Base-by-base conservation (phyloP, 2,113 vertebrate genomes). In the Centrocercus urophasianus region DNA sequence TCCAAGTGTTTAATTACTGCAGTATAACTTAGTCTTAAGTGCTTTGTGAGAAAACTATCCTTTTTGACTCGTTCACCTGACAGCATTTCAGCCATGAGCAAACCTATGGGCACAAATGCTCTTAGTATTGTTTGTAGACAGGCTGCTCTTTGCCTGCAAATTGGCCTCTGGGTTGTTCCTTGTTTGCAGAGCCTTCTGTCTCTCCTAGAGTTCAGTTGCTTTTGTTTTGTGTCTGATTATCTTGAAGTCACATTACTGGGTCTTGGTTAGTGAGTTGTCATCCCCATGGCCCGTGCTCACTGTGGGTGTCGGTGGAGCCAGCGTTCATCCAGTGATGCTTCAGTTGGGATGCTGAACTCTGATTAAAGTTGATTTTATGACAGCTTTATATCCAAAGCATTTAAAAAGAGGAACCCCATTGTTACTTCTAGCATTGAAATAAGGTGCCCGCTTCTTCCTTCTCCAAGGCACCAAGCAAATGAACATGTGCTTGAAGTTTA, bases 251-350 rank as follows among this genome's bases (percentile, higher is more conserved):
- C 14, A n/a, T 36, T 69, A 4, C 65, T 52, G 64, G 9, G 8
- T 66, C 50, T 77, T 6, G 10, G 60, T 56, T 6, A 3, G 7
- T 2, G 5, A 60, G 32, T 14, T 17, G 61, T 60, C 15, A 18
- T 83, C 57, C 0, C 47, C 12, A 0, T 0, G 59, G 27, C 27
- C 47, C 28, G 14, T 40, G 34, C 20, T 66, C 25, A 3, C 13
- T 7, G 13, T 21, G 52, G 15, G 21, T 52, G 8, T 40, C 10
- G 63, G 36, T 17, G 32, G 40, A 56, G 27, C 67, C 30, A 22
- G 15, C 7, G 6, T 6, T 74, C 28, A 66, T n/a, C 45, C 10
- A 45, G 45, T 32, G 21, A 36, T 0, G 1, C 63, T 69, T 40
- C 25, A 24, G 24, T 19, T 61, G 47, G 22, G 20, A 38, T 72